Base-by-base conservation (phyloP, 2,113 vertebrate species). In the Peromyscus californicus region DNA sequence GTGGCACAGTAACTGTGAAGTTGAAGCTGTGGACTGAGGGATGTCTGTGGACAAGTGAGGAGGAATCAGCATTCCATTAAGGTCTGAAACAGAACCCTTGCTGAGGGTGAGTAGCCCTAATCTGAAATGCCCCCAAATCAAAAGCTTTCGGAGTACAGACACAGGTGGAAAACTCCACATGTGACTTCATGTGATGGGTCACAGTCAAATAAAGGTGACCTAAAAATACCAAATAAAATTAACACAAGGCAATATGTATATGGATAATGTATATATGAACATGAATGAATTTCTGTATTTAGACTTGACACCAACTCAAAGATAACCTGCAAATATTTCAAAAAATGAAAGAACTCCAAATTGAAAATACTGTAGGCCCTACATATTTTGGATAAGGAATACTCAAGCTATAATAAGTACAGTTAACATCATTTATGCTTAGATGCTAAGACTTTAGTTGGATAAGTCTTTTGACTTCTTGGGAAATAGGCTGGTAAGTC, bases 21-120 rank as follows among this genome's bases (percentile, higher is more conserved):
- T 45, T 93, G 72, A 94, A 94, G 54, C 26, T 29, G 69, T 31
- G 33, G 39, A 82, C 0, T 79, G 57, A 92, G 29, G 78, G 26
- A 63, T 19, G 54, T 36, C 36, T 94, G 39, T 63, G 22, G 70
- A 3, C 51, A 93, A 69, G 19, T 69, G 48, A 95, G 59, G 39
- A 72, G 80, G 31, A 65, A 72, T 76, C 15, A 88, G 31, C 51
- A 84, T 19, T 70, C 63, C 33, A 90, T 51, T 51, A 75, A 87
- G 36, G 63, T 90, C 89, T 95, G 42, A 96, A 91, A 39, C 39
- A 76, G 42, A 39, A 85, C 72, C 72, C 22, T 24, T n/a, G 48
- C 6, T 45, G 22, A 91, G 48, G 5, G 29, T 65, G 24, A 59
- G 22, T 26, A 91, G 19, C 22, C 3, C 70, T 91, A 57, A 67